Evolutionary conservation across 2,113 vertebrate species (phyloP), one percentile per base, ranked within the genome.

Genomic region (Xenus cinereus): DNA sequence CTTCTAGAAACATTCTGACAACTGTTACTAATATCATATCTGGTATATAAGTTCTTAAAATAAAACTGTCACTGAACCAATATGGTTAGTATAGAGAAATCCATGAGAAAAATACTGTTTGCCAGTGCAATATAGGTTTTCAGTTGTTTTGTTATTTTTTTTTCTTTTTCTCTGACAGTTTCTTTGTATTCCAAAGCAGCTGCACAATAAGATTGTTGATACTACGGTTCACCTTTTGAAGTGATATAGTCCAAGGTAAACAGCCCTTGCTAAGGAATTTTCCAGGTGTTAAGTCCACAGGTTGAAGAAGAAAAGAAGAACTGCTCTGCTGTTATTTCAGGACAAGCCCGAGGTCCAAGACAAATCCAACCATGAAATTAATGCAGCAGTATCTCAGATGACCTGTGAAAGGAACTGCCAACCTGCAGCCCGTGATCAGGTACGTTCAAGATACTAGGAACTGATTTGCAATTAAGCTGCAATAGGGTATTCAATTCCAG

Each of bases 181-280:
- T 90, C 78, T 90, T 93, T 89, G 76, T 75, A 75, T 59, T 92
- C 76, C 77, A 87, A 92, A 94, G 64, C 90, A 94, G 94, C 86
- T 92, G 56, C 80, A 90, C 80, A 91, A 1, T 84, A 82, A 83
- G 83, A 51, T 6, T 81, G 89, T 28, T 97, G 89, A 95, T 84
- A 89, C 60, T 84, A 89, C 6, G 3, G 92, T 87, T 96, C 57
- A 45, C 43, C 80, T 89, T 96, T 92, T 89, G 78, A 95, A 95
- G 89, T 81, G 46, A 95, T 84, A 68, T 0, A 7, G 60, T 92
- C 53, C 73, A 86, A 53, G 10, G 92, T 72, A 92, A 96, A 95
- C 66, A 84, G 24, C 16, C 92, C 41, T 28, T 39, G 68, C 48
- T 87, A 57, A 78, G 32, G 56, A 88, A 93, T 78, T 94, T 92